Conservation (phyloP, 2,888 invertebrate genomes). For the Cactoblastis cactorum region DNA sequence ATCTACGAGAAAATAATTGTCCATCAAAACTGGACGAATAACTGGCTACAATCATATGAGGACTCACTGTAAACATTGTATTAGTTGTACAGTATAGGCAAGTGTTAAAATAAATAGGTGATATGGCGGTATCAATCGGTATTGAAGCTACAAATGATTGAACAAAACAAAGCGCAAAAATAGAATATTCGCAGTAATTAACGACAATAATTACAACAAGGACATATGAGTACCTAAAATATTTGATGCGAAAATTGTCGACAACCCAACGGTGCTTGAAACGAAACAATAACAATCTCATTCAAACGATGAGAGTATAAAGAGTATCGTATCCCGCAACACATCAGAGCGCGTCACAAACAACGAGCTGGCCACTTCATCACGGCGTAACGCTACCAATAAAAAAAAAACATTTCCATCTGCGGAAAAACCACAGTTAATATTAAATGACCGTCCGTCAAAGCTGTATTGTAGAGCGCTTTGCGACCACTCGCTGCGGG, state of each 20-base stretch:
- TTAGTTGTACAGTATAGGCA: too few species aligned
- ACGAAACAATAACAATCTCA: slow-evolving; percentile 54
- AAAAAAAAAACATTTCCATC: slow-evolving; percentile 75
- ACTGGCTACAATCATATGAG: background rate
- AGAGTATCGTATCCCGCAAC: slow-evolving; percentile 62
- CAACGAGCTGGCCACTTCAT: slow-evolving; percentile 72
- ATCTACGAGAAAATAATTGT: slow-evolving; percentile 41
- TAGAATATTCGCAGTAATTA: background rate
- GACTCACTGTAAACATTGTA: background rate
- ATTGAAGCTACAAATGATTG: background rate
- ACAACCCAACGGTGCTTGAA: slow-evolving; percentile 38
- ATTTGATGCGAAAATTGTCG: slow-evolving; percentile 21
- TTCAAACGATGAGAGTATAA: slow-evolving; percentile 57
- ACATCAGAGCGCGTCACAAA: slow-evolving; percentile 72
- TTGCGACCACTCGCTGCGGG: slow-evolving; percentile 60
- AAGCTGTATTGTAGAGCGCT: slow-evolving; percentile 71
- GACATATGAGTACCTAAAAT: slow-evolving; percentile 8
- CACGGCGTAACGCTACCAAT: slow-evolving; percentile 66
- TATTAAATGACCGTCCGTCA: slow-evolving; percentile 79
- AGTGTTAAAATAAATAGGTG: too few species aligned
- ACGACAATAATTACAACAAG: background rate
- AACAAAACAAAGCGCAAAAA: background rate
- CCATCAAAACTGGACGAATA: slow-evolving; percentile 31
- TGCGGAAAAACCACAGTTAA: slow-evolving; percentile 78
- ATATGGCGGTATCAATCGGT: too few species aligned